Base-by-base conservation (phyloP, 2,797 vertebrate species). In the Enteromius thamalakanensis region DNA sequence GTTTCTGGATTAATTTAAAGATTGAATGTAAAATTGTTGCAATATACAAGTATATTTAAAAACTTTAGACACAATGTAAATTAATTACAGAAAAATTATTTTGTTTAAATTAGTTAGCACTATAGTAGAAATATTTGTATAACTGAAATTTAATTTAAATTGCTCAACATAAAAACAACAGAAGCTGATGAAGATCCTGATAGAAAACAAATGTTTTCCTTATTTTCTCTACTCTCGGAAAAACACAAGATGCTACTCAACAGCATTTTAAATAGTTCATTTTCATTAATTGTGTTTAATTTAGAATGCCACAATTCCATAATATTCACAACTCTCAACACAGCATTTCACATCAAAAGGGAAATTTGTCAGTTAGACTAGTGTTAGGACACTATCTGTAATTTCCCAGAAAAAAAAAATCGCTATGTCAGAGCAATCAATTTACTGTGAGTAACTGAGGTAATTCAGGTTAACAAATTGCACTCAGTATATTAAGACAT, bases 401-500 rank as follows among this genome's bases (percentile, higher is more conserved):
- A 79, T 80, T 70, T 80, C 5, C 15, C 23, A 60, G 12, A 8
- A 17, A 29, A 3, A 15, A 4, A 60, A 10, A 23, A 58, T 3
- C 11, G 60, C 6, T 15, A 32, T 17, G 23, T 77, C 37, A 72
- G n/a, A 74, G 47, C 29, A 65, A 62, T 72, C 12, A 37, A 37
- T 72, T 49, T 49, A 21, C 4, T 62, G 7, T 8, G 37, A 70
- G n/a, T n/a, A 23, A 72, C 19, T 19, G 40, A 62, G 12, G 37
- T 37, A 64, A 64, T 74, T 51, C 62, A 45, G 32, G 42, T 47
- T 64, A 74, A 51, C 32, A 71, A 45, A 70, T 58, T 40, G 15
- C 70, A 64, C 70, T 65, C 42, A 4, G 9, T 74, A 77, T 65
- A 45, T 75, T 19, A 51, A 65, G 32, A 81, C 29, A 64, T 45